These are phyloP conservation scores for Hycleus phaleratus DNA, from an alignment of 1,140 invertebrate species.

Conservation along the genomic window DNA sequence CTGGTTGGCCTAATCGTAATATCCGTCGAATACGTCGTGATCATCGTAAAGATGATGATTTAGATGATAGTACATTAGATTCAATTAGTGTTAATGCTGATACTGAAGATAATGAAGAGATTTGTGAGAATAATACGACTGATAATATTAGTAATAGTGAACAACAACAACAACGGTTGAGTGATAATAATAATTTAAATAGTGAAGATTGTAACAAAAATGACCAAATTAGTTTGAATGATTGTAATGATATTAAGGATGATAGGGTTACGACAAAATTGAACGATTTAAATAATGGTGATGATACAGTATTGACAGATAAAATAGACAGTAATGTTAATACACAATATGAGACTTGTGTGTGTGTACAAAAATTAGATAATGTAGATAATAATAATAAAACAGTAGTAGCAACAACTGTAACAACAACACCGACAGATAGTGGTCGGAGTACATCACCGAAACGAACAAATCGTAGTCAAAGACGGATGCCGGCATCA, in stretches of 20 bases:
- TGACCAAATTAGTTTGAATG: conserved; percentile 8
- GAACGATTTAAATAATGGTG: conserved; percentile 8
- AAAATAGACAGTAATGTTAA: conserved; percentile 17
- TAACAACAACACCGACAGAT: background rate
- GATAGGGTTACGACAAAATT: conserved; percentile 18
- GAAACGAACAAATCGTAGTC: conserved; percentile 24
- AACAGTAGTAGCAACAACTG: background rate
- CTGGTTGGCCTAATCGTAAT: conserved; percentile 56
- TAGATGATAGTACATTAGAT: conserved; percentile 17
- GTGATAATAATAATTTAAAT: conserved; percentile 11
- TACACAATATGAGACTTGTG: conserved; percentile 29
- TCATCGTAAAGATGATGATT: conserved; percentile 23
- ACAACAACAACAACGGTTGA: background rate
- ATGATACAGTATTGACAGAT: conserved; percentile 28
- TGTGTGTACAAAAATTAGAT: conserved; percentile 36
- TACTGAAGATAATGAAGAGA: conserved; percentile 20
- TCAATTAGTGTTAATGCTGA: conserved; percentile 18
- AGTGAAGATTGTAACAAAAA: conserved; percentile 7
- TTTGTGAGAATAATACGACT: conserved; percentile 22
- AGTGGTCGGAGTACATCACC: conserved; percentile 12
- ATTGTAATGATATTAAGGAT: conserved; percentile 8
- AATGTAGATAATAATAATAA: conserved; percentile 13
- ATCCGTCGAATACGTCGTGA: conserved; percentile 12
- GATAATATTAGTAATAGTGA: conserved; percentile 23
- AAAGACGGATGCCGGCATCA: conserved; percentile 29